Conservation (phyloP, 2,113 vertebrate species). For the Syngnathus typhle region DNA sequence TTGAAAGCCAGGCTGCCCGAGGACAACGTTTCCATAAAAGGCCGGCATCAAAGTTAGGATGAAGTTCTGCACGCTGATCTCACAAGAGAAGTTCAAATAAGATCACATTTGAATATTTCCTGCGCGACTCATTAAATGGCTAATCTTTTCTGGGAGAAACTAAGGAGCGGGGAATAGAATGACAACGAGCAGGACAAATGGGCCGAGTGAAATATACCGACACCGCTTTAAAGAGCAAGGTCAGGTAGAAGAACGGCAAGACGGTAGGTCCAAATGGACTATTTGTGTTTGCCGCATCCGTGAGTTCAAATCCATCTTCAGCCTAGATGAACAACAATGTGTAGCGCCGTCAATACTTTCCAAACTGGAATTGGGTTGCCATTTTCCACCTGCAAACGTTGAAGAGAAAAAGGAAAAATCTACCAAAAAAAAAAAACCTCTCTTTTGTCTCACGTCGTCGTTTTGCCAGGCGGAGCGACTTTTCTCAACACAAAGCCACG, state of each 20-base stretch:
- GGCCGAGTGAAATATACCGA: constrained; percentile 55
- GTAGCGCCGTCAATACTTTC: not conserved
- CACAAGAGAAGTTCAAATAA: constrained; percentile 56
- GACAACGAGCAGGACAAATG: constrained; percentile 51
- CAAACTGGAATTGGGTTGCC: not conserved
- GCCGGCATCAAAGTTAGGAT: constrained; percentile 44
- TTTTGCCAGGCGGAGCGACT: not conserved
- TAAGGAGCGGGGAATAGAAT: constrained; percentile 32
- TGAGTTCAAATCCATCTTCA: not conserved
- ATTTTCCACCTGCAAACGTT: not conserved
- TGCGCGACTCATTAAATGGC: constrained; percentile 51
- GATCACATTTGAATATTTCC: constrained; percentile 49
- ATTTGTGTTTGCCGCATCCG: not conserved
- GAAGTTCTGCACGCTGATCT: constrained; percentile 43
- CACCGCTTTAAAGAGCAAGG: constrained; percentile 30
- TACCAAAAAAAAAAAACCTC: not conserved
- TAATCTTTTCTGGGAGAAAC: constrained; percentile 24
- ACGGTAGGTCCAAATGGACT: not conserved
- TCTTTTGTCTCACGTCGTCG: not conserved
- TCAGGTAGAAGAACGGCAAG: constrained; percentile 20
- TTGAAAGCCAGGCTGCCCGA: constrained; percentile 24
- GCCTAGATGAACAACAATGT: too few relatives aligned
- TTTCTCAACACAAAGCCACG: not conserved
- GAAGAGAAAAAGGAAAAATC: not conserved
- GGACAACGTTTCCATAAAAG: constrained; percentile 55